Base-by-base conservation (phyloP, 2,113 vertebrate species). In the Oenanthe melanoleuca region DNA sequence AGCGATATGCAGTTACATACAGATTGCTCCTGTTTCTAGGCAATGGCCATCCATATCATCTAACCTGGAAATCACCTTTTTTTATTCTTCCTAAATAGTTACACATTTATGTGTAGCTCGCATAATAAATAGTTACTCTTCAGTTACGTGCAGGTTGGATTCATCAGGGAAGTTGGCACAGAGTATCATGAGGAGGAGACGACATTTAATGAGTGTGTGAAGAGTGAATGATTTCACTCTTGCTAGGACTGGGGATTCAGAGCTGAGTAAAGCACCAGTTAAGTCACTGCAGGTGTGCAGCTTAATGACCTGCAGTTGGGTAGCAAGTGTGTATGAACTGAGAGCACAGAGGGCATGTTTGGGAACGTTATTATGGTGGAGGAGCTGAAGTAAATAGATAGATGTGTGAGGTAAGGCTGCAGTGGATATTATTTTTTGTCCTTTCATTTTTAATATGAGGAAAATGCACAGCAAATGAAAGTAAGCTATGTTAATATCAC, bases 211-310 rank as follows among this genome's bases (percentile, higher is more conserved):
- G 11, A 31, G 2, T n/a, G 11, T 1, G 1, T 63, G 50, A 72
- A 64, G 9, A 64, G 37, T 12, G 52, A 74, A 56, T 3, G 2
- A 63, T 74, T 74, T 88, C 23, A 11, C 31, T 64, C 25, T 38
- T 91, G 34, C 49, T 64, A 31, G 29, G 16, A 25, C 31, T 22
- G 11, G 5, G 25, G 25, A 10, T 56, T 81, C 40, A 75, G 61
- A 84, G 31, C n/a, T 66, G 70, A 49, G 20, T 64, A 53, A 89
- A 84, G 37, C 31, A 28, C 1, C 12, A 72, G 80, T 87, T 87
- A 87, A 87, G 77, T 84, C 73, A 67, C 57, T 92, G 86, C 92
- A 95, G 94, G 72, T 94, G 95, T 93, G 69, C 22, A 56, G 40
- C 80, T 84, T 92, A 95, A 95, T 52, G 42, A 83, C 28, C 33